Conservation (phyloP, 2,797 vertebrate genomes). For the Dromococcyx pavoninus region DNA sequence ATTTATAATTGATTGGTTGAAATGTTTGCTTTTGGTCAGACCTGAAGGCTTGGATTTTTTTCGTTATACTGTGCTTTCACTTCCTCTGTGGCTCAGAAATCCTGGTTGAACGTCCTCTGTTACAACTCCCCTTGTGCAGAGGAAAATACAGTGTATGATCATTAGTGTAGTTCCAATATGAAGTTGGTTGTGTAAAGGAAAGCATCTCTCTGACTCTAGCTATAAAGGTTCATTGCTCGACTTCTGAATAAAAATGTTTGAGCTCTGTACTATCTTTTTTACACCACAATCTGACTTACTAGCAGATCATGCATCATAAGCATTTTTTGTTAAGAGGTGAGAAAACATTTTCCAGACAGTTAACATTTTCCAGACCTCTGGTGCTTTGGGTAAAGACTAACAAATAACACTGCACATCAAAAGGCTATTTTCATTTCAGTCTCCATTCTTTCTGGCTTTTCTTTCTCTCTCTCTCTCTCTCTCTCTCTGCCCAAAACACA, state of each 20-base stretch:
- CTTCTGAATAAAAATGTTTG: not conserved
- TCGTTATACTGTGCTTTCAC: not conserved
- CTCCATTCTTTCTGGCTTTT: not conserved
- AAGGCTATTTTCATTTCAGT: not conserved
- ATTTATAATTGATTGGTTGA: not conserved
- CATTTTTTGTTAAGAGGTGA: not conserved
- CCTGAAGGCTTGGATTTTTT: not conserved
- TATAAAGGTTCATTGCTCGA: not conserved
- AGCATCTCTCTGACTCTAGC: not conserved
- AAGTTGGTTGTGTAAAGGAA: not conserved
- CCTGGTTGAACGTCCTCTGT: not conserved
- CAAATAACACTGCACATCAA: conserved; percentile 3
- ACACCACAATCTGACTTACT: not conserved
- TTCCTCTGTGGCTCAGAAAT: not conserved
- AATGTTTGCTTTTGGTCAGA: not conserved
- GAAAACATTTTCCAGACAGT: conserved; percentile 35
- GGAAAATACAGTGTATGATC: not conserved
- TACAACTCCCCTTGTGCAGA: not conserved
- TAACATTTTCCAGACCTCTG: conserved; percentile 39
- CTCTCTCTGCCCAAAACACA: not conserved
- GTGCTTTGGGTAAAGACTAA: conserved; percentile 40
- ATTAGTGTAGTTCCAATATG: not conserved
- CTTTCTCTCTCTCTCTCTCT: not conserved
- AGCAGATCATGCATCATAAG: conserved; percentile 15
- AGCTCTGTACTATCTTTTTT: not conserved